These are phyloP conservation scores for Thumatha senex DNA, from an alignment of 2,888 invertebrate species.

Conservation along the genomic window DNA sequence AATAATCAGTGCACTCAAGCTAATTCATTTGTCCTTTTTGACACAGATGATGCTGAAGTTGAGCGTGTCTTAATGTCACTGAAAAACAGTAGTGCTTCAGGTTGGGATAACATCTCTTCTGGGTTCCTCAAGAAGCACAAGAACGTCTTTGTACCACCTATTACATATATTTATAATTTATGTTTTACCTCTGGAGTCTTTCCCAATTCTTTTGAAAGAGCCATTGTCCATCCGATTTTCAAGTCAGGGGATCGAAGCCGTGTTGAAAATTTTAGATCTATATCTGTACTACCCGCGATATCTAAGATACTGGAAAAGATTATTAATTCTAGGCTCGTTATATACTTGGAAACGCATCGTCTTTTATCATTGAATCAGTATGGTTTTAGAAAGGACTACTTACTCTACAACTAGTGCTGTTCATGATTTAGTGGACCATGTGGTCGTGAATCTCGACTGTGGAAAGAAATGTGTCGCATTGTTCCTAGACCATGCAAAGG, in stretches of 20 bases:
- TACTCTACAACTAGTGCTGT: neutral
- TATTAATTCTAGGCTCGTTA: neutral
- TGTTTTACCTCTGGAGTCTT: neutral
- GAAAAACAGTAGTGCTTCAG: neutral
- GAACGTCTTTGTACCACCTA: neutral
- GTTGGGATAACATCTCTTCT: constrained; percentile 1
- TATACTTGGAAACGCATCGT: neutral
- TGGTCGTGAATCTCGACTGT: neutral
- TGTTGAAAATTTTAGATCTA: neutral
- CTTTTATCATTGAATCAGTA: neutral
- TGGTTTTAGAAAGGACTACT: neutral
- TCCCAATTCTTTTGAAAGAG: neutral
- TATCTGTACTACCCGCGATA: neutral
- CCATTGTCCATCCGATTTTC: neutral
- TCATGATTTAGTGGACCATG: neutral
- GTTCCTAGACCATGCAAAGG: neutral
- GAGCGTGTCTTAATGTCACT: neutral
- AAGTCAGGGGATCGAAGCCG: neutral
- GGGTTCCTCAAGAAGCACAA: neutral
- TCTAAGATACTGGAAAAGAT: neutral
- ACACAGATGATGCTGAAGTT: neutral
- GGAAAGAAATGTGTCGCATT: neutral
- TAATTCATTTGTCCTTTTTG: neutral
- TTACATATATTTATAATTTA: neutral
- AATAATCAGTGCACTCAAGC: neutral